These are phyloP conservation scores for Spicauda simplicius DNA, from an alignment of 2,888 invertebrate species.

Conservation along the genomic window DNA sequence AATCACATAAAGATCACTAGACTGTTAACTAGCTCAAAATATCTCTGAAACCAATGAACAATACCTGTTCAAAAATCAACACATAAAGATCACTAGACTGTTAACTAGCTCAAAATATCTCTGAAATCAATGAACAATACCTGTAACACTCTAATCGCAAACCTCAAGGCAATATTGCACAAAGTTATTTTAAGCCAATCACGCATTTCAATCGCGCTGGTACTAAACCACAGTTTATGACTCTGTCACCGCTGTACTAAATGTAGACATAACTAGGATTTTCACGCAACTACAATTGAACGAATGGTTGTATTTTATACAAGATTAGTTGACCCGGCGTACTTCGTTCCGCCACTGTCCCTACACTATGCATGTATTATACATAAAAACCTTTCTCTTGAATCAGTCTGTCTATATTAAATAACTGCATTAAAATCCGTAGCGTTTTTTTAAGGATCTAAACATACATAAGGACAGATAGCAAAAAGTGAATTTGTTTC, in stretches of 20 bases:
- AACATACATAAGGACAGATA: no score
- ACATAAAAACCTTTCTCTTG: no score
- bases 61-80: slow-evolving; percentile 35
- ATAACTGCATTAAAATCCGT: no score
- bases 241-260: background rate
- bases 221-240: background rate
- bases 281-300: background rate
- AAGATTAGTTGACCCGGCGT: no score
- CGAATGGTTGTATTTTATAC: no score
- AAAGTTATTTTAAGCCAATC: slow-evolving; percentile 63
- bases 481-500: no score
- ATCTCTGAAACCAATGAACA: slow-evolving; percentile 27
- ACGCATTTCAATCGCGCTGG: slow-evolving; percentile 52
- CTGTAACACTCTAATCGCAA: slow-evolving; percentile 48
- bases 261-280: background rate
- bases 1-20: background rate
- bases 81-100: background rate
- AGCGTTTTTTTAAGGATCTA: no score
- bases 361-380: no score
- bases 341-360: no score
- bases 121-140: slow-evolving; percentile 38
- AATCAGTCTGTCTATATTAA: no score
- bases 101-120: background rate
- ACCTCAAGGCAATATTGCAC: slow-evolving; percentile 65
- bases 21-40: background rate